A percentile compares a stretch with the other conserved stretches of the same genome.
Conservation (phyloP, 2,888 invertebrate species). For the Metalampra italica region DNA sequence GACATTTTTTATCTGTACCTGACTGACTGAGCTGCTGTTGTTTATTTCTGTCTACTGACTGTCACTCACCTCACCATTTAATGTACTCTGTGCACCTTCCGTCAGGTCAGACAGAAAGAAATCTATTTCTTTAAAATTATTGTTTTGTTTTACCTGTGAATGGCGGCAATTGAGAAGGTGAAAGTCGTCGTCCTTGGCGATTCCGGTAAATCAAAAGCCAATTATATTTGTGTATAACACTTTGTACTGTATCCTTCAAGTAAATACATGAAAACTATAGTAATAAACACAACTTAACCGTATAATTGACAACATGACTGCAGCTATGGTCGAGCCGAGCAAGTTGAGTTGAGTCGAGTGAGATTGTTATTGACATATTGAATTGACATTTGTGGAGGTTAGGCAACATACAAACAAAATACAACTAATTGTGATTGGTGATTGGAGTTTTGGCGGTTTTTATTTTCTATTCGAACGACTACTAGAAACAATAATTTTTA, state of each 20-base stretch:
- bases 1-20: no score
- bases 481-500: no score
- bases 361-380: no score
- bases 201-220: conserved; percentile 81
- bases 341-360: no score
- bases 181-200: conserved; percentile 95
- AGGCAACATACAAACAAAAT: conserved; percentile 37
- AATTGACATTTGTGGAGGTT: conserved; percentile 52
- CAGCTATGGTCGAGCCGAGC: conserved; percentile 27
- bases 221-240: conserved; percentile 29
- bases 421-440: conserved; percentile 7
- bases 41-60: no score
- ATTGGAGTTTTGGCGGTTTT: conserved; percentile 26
- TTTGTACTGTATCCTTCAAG: conserved; percentile 16
- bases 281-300: conserved; percentile 24
- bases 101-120: neutral
- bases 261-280: conserved; percentile 18
- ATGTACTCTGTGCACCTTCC: no score
- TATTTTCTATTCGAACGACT: no score
- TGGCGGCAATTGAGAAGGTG: conserved; percentile 93
- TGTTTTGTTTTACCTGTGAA: conserved; percentile 47
- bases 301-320: conserved; percentile 52
- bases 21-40: no score
- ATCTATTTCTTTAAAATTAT: neutral
- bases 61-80: no score